Conservation (phyloP, 2,797 vertebrate species). For the Eulemur albifrons region DNA sequence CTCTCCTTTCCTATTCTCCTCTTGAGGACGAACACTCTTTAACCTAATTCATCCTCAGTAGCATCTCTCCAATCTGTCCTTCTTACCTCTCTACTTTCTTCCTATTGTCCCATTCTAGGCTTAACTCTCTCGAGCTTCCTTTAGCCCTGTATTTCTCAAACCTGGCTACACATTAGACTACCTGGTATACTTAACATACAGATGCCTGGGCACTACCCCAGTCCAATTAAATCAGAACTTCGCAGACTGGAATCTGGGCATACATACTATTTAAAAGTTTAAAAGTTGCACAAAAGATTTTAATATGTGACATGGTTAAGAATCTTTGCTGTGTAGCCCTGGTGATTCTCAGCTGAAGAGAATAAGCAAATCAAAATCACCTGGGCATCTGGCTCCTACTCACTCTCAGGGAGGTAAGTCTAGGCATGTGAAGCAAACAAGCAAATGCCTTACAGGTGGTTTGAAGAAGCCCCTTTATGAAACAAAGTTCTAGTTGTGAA, state of each 20-base stretch:
- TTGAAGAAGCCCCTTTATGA: not conserved
- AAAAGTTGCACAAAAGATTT: not conserved
- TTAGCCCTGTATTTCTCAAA: not conserved
- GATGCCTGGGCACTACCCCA: not conserved
- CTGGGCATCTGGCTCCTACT: not conserved
- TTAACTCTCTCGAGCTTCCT: not conserved
- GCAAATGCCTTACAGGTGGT: not conserved
- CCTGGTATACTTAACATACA: not conserved
- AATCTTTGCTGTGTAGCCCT: not conserved
- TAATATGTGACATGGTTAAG: not conserved
- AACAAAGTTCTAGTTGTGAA: not conserved
- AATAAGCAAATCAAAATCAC: slow-evolving; percentile 8
- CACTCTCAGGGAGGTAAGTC: not conserved
- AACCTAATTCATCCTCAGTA: not conserved
- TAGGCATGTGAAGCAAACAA: not conserved
- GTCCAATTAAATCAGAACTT: not conserved
- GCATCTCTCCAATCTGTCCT: not conserved
- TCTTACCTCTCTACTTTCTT: not conserved
- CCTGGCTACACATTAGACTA: not conserved
- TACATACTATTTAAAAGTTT: not conserved
- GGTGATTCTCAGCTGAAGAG: not conserved
- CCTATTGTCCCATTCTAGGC: not conserved
- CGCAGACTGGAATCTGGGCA: not conserved
- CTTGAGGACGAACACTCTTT: not conserved
- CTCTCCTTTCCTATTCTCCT: not conserved